phyloP scores from a whole-genome alignment of 2,888 invertebrate species.

The Empis stercorea region DNA sequence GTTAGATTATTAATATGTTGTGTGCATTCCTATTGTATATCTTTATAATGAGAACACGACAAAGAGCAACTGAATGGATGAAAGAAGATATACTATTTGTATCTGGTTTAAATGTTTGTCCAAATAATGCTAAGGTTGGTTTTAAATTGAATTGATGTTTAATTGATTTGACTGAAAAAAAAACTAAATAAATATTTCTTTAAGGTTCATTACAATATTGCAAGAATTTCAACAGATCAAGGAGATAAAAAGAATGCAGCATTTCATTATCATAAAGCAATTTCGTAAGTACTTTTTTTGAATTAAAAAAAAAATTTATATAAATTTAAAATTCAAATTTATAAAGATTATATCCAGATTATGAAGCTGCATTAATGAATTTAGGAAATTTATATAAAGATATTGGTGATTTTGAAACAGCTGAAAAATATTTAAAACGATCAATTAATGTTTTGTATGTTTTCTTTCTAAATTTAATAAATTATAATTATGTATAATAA shows the following conservation, averaged over 20 bases:
- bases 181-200: background rate
- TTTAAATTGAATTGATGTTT: too few species aligned
- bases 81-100: slow-evolving; percentile 65
- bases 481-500: background rate
- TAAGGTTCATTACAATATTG: slow-evolving; percentile 65
- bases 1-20: slow-evolving; percentile 24
- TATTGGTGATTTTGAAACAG: slow-evolving; percentile 75
- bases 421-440: slow-evolving; percentile 65
- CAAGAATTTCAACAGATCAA: slow-evolving; percentile 69
- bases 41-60: slow-evolving; percentile 39
- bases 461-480: background rate
- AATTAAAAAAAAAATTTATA: background rate
- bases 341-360: slow-evolving; percentile 78
- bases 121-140: slow-evolving; percentile 87
- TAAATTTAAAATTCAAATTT: slow-evolving; percentile 6
- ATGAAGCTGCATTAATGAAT: slow-evolving; percentile 87
- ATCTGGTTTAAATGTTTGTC: slow-evolving; percentile 77
- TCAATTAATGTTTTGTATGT: slow-evolving; percentile 47
- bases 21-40: slow-evolving; percentile 15
- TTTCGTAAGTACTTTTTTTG: slow-evolving; percentile 40
- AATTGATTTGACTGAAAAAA: too few species aligned
- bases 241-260: slow-evolving; percentile 58
- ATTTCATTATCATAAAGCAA: slow-evolving; percentile 61
- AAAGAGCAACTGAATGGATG: slow-evolving; percentile 67
- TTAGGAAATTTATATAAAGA: slow-evolving; percentile 91